These are phyloP conservation scores for Varanus salvator DNA, from an alignment of 2,113 vertebrate genomes.

Conservation along the genomic window DNA sequence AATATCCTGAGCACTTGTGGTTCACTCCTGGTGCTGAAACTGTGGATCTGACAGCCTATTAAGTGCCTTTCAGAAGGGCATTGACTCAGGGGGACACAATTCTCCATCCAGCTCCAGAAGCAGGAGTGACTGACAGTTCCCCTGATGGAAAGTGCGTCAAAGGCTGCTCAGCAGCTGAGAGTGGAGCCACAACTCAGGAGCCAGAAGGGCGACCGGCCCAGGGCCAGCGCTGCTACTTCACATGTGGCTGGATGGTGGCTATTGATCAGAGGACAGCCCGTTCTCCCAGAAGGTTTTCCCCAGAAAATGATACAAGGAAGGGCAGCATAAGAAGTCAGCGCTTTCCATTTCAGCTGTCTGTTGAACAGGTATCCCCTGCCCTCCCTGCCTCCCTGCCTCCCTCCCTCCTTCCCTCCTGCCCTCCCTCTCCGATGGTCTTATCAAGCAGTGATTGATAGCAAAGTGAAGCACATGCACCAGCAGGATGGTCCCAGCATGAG, in stretches of 20 bases:
- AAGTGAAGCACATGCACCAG: not conserved
- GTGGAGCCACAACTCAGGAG: constrained; percentile 1
- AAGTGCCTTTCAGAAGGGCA: constrained; percentile 33
- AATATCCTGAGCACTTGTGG: not conserved
- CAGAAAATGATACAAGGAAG: not conserved
- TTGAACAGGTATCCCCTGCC: not conserved
- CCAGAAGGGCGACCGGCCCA: not conserved
- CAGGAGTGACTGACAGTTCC: constrained; percentile 13
- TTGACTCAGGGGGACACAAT: constrained; percentile 24
- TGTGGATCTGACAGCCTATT: constrained; percentile 26
- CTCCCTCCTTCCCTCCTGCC: not conserved
- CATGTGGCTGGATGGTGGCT: not conserved
- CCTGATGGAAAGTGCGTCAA: constrained; percentile 36
- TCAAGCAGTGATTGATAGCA: not conserved
- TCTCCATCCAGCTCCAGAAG: not conserved
- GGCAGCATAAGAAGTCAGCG: not conserved
- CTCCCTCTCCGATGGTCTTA: constrained; percentile 2
- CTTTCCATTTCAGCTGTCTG: not conserved
- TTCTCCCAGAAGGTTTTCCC: not conserved
- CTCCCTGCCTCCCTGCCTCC: not conserved
- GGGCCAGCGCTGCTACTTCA: constrained; percentile 18
- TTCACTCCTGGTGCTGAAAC: not conserved
- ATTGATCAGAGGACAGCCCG: not conserved
- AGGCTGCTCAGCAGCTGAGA: constrained; percentile 16
- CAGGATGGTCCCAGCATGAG: not conserved